A percentile compares a stretch with the other conserved stretches of the same genome.
These are phyloP conservation scores for Crossaster papposus DNA, from an alignment of 53 echinoderm and acorn worm species.

Conservation along the genomic window DNA sequence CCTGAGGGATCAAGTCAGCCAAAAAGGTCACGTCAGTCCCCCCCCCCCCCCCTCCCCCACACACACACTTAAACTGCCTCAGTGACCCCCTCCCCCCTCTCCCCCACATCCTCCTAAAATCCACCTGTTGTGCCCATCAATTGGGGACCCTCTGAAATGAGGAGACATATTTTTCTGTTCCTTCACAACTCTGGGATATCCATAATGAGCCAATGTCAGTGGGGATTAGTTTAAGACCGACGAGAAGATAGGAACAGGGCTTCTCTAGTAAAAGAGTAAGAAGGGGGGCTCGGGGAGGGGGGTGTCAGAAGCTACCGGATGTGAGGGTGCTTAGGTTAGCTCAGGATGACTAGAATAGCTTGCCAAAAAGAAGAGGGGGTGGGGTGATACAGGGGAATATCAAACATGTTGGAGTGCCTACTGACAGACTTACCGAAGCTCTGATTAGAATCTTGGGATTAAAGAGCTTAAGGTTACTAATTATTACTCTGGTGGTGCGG, in stretches of 20 bases:
- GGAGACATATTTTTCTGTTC: constrained; percentile 60
- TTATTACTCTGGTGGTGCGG: background rate
- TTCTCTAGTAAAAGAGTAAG: background rate
- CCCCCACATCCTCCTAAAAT: too few species aligned
- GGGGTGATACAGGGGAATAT: background rate
- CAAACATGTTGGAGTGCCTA: constrained; percentile 35
- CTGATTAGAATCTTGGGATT: constrained; percentile 52
- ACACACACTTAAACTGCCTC: too few species aligned
- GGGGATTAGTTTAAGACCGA: constrained; percentile 26
- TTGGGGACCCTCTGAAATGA: constrained; percentile 18
- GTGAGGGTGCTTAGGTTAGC: constrained; percentile 42
- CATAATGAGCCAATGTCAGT: constrained; percentile 55
- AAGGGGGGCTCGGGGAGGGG: background rate
- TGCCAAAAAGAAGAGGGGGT: background rate
- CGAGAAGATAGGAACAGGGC: constrained; percentile 22
- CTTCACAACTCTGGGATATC: constrained; percentile 54
- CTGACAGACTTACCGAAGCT: constrained; percentile 31
- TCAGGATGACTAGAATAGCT: constrained; percentile 46
- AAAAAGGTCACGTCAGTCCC: constrained; percentile 52
- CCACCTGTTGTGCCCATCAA: constrained; percentile 42
- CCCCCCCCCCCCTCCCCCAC: background rate
- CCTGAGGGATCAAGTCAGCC: constrained; percentile 32
- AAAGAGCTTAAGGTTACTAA: constrained; percentile 33
- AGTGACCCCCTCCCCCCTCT: constrained; percentile 19
- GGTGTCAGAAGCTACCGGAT: constrained; percentile 18